Conservation (phyloP, 2,797 vertebrate species). For the Brotogeris chrysoptera region DNA sequence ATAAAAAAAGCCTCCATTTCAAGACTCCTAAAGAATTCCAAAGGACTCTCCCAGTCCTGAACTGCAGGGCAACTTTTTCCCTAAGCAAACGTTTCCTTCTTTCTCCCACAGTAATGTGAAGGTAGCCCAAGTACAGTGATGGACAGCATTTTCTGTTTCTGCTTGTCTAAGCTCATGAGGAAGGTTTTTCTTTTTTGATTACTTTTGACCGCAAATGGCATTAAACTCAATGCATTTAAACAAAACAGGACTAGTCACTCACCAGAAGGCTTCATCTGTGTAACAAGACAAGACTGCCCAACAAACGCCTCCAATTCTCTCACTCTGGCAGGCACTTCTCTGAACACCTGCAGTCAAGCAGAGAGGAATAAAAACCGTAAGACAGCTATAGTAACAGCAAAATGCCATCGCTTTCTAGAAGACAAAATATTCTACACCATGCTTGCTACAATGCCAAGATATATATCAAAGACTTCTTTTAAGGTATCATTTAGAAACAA, state of each 20-base stretch:
- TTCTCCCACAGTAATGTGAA: not conserved
- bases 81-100: not conserved
- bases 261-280: conserved; percentile 51
- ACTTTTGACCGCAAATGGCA: not conserved
- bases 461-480: not conserved
- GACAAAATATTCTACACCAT: not conserved
- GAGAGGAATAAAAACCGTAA: not conserved
- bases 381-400: not conserved
- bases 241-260: not conserved
- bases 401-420: not conserved
- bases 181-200: not conserved
- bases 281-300: conserved; percentile 72
- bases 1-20: not conserved
- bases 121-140: not conserved
- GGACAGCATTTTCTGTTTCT: not conserved
- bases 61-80: not conserved
- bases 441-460: not conserved
- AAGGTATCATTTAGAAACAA: not conserved
- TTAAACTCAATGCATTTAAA: not conserved
- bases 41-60: not conserved
- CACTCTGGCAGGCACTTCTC: conserved; percentile 82
- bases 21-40: not conserved
- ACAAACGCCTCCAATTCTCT: conserved; percentile 79
- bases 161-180: not conserved
- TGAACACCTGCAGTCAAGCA: conserved; percentile 76